Base-by-base conservation (phyloP, 2,113 vertebrate genomes). In the Pongo pygmaeus region DNA sequence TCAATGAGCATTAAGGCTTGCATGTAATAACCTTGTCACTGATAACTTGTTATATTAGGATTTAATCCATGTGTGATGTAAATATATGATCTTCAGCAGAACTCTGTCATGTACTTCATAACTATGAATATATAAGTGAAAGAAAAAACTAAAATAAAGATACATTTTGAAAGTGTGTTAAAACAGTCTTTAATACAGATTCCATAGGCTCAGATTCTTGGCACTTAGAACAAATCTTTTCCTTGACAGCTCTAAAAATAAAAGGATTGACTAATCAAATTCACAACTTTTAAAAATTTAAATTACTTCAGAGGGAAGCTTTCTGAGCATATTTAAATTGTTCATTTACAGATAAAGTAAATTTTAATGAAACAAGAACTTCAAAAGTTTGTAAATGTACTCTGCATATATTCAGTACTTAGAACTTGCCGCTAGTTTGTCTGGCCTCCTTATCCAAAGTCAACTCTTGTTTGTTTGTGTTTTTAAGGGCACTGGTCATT, bases 341-440 rank as follows among this genome's bases (percentile, higher is more conserved):
- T 78, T 6, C 25, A 67, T 17, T 52, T 48, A 59, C 11, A 95
- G 50, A 75, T 30, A 74, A 83, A 90, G 16, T 91, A 61, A 92
- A 78, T 89, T 22, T 83, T 96, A 94, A 87, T 74, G 14, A 50
- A 96, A 86, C 7, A 79, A 89, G 35, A 94, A 50, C 9, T 85
- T 67, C 14, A 55, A 79, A 79, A 79, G 46, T 64, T 40, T 57
- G 2, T 38, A 57, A 79, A 43, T 16, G 18, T 40, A 72, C 3
- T 69, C 80, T 90, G 30, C 20, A 30, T 59, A 6, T n/a, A 74
- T 52, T 3, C 64, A 67, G 25, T 23, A n/a, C 40, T 75, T 52
- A 57, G 23, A 88, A 93, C 11, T 35, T 59, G 16, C 35, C 0
- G 3, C 69, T 18, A 38, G 30, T 46, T 78, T 5, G 0, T 27